These are phyloP conservation scores for Ceyx cyanopectus DNA, from an alignment of 2,113 vertebrate genomes.

Conservation along the genomic window DNA sequence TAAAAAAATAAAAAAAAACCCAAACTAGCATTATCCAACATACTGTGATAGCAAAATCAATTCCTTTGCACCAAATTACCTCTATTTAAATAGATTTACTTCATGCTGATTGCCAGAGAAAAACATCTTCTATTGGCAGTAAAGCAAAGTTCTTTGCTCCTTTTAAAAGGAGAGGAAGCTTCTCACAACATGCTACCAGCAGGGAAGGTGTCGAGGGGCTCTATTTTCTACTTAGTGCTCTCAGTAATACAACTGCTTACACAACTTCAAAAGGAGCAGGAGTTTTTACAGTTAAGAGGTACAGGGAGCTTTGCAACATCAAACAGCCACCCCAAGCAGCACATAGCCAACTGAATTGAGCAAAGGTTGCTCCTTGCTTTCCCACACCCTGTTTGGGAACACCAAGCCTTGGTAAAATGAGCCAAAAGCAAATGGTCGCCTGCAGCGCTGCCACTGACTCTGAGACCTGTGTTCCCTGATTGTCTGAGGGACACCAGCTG, in stretches of 20 bases:
- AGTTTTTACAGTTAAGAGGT: constrained; percentile 1
- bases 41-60: constrained; percentile 24
- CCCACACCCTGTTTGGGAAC: neutral
- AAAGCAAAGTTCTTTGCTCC: neutral
- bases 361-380: neutral
- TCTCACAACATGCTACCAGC: neutral
- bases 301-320: neutral
- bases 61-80: constrained; percentile 44
- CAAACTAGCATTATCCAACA: constrained; percentile 2
- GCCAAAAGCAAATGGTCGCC: neutral
- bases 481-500: neutral
- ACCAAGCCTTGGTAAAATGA: neutral
- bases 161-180: constrained; percentile 21
- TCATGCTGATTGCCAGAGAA: neutral
- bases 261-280: constrained; percentile 2
- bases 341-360: rapidly evolving
- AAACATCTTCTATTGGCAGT: constrained; percentile 19
- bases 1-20: neutral
- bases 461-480: neutral
- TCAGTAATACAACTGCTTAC: neutral
- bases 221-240: constrained; percentile 16
- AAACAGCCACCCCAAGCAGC: neutral
- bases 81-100: constrained; percentile 51
- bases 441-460: neutral
- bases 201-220: neutral